Evolutionary conservation across 2,113 vertebrate species (phyloP), one percentile per base, ranked within the genome.

Genomic region (Crypturellus undulatus): DNA sequence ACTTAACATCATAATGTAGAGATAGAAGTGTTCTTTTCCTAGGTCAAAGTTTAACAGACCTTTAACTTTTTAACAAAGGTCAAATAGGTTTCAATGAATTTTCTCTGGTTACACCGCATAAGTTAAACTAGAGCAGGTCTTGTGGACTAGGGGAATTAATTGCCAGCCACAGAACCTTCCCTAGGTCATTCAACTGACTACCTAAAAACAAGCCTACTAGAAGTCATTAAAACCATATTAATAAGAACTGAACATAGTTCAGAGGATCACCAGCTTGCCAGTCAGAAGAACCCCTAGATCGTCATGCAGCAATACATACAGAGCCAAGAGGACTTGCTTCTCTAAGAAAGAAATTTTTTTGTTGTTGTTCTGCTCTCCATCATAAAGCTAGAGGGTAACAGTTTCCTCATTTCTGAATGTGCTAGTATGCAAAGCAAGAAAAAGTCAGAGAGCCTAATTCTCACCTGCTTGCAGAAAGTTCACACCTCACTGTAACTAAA

Each of bases 1-100:
- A 49, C 21, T 22, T 22, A 92, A 84, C 60, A 83, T 26, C 28
- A 8, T 7, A 43, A 87, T 0, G 8, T 8, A 69, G 18, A 81
- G 25, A 12, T 68, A 71, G 63, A 90, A 40, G 42, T 34, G 24
- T 17, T 93, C 28, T 58, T 87, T 87, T 90, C 72, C 77, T 49
- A 71, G 65, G 86, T 86, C 90, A 22, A 83, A 90, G 10, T 88
- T 94, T 88, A 90, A 90, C 63, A 90, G 64, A 89, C 56, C 10
- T 90, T 90, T 63, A 80, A 73, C n/a, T 80, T 64, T 84, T 83
- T 75, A 96, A 86, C 60, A 81, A 90, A 93, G 77, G 80, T 92
- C 79, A 65, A 36, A 87, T 34, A 71, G 49, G 36, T 84, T 90
- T 96, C 85, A 90, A 51, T 25, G 49, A 21, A 83, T 45, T 45